Evolutionary conservation across 92 coral and sea anemone species (phyloP).

Genomic region (Epizoanthus ramosus): DNA sequence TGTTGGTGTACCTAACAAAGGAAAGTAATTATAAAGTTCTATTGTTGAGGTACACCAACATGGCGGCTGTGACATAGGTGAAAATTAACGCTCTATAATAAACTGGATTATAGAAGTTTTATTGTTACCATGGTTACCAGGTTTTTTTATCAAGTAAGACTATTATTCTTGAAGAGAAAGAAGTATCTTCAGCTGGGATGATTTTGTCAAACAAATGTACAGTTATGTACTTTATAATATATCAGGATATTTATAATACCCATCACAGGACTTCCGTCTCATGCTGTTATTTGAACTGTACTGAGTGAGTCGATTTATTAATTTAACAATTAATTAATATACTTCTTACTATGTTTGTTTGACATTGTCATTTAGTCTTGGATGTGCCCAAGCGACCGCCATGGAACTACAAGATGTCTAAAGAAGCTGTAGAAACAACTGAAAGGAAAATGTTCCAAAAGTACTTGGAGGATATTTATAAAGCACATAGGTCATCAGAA

Average conservation of each 20-base stretch:
- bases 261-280: no score
- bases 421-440: conserved; percentile 81
- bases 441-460: conserved; percentile 78
- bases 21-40: no score
- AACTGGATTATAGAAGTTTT: not conserved
- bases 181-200: not conserved
- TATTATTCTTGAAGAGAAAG: no score
- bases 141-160: no score
- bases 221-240: not conserved
- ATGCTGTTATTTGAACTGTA: no score
- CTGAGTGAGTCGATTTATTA: not conserved
- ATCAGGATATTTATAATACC: no score
- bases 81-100: no score
- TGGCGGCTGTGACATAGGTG: no score
- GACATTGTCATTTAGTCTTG: conserved; percentile 54
- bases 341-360: not conserved
- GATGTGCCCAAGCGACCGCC: conserved; percentile 96
- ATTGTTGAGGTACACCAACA: no score
- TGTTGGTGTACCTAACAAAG: no score
- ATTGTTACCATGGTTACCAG: not conserved
- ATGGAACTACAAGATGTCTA: conserved; percentile 88
- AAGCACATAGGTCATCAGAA: conserved; percentile 62
- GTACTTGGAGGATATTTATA: conserved; percentile 73
- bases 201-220: not conserved
- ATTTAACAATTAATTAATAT: no score